phyloP scores from a whole-genome alignment of 2,797 vertebrate genomes.

The Microchirus variegatus region DNA sequence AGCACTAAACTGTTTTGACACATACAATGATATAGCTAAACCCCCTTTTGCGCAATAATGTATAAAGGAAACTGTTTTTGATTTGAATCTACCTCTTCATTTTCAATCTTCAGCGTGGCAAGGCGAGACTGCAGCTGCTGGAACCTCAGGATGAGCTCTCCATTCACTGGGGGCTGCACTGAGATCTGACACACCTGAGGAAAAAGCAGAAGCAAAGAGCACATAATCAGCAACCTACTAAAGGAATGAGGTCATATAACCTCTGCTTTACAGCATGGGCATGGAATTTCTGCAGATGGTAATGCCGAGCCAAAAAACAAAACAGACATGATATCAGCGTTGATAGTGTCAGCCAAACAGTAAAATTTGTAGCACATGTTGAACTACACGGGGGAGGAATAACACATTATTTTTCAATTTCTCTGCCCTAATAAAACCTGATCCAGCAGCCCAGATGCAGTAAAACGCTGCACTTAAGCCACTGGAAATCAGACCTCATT shows the following conservation, averaged over 20 bases:
- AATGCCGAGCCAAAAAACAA: conserved; percentile 50
- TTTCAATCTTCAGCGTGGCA: conserved; percentile 96
- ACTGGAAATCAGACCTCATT: conserved; percentile 51
- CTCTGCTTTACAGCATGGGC: conserved; percentile 10
- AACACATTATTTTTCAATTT: conserved; percentile 60
- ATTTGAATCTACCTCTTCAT: conserved; percentile 90
- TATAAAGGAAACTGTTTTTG: neutral
- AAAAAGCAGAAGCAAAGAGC: conserved; percentile 6
- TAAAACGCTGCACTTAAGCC: conserved; percentile 63
- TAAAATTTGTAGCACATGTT: conserved; percentile 54
- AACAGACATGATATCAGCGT: conserved; percentile 68
- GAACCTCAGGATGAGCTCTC: conserved; percentile 93
- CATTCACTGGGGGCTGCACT: conserved; percentile 93
- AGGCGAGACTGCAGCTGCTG: conserved; percentile 97
- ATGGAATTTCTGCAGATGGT: conserved; percentile 23
- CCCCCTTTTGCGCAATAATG: neutral
- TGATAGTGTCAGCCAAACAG: conserved; percentile 42
- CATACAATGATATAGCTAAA: neutral
- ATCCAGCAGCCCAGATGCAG: conserved; percentile 40
- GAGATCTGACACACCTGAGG: conserved; percentile 92
- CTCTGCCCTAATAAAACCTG: conserved; percentile 51
- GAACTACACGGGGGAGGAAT: conserved; percentile 49
- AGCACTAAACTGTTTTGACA: neutral
- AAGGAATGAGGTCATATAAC: neutral
- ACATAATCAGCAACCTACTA: neutral